A percentile compares a stretch with the other conserved stretches of the same genome.
These are phyloP conservation scores for Acinonyx jubatus DNA, from an alignment of 2,113 vertebrate species.

Conservation along the genomic window DNA sequence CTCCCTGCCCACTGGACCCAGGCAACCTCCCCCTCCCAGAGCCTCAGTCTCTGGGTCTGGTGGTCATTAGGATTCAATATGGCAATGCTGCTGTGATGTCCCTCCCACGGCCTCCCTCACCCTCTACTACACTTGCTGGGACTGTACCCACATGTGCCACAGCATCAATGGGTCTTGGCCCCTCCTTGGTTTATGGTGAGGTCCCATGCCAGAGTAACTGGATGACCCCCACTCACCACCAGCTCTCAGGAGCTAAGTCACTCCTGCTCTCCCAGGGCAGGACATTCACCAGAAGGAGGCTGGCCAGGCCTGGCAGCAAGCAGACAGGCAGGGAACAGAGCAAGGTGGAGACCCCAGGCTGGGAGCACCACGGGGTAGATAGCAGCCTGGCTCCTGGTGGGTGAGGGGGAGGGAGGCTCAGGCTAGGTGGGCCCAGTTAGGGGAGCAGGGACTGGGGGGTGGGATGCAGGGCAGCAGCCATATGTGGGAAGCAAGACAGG, in stretches of 20 bases:
- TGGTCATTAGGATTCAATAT: not conserved
- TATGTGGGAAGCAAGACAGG: not conserved
- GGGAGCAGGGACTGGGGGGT: not conserved
- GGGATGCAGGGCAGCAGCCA: not conserved
- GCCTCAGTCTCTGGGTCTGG: not conserved
- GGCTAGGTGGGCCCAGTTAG: not conserved
- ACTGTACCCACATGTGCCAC: not conserved
- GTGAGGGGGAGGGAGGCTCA: no score
- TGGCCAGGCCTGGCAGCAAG: not conserved
- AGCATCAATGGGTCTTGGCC: not conserved
- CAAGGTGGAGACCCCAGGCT: no score
- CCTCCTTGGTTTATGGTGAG: not conserved
- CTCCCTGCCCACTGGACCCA: not conserved
- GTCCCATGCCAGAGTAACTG: not conserved
- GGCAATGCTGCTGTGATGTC: not conserved
- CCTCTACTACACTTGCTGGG: not conserved
- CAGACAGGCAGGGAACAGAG: not conserved
- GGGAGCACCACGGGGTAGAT: not conserved
- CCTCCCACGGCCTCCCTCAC: not conserved
- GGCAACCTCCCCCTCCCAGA: not conserved
- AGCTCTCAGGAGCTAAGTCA: not conserved
- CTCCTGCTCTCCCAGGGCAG: not conserved
- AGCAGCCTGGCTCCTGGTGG: not conserved
- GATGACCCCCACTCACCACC: not conserved
- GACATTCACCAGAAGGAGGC: not conserved